Conservation (phyloP, 92 coral and sea anemone genomes). For the Micromussa lordhowensis region DNA sequence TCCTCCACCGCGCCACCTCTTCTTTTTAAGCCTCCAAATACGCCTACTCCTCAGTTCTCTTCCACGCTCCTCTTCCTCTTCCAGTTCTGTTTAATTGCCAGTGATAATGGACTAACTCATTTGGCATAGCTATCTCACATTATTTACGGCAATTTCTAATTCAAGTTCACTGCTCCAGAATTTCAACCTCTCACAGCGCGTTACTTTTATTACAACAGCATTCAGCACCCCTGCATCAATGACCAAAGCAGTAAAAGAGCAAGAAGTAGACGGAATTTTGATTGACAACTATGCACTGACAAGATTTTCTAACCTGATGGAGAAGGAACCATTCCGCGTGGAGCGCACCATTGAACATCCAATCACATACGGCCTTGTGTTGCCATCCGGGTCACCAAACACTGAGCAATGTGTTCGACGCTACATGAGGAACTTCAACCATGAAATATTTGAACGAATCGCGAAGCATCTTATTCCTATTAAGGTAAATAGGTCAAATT, state of each 20-base stretch:
- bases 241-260: constrained; percentile 58
- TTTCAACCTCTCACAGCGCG: background rate
- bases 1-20: too few relatives aligned
- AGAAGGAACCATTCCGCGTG: constrained; percentile 72
- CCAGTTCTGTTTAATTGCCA: background rate
- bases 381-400: constrained; percentile 74
- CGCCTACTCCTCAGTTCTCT: too few relatives aligned
- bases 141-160: too few relatives aligned
- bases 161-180: background rate
- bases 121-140: too few relatives aligned
- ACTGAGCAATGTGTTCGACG: constrained; percentile 78
- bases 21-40: too few relatives aligned
- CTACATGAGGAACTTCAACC: constrained; percentile 84
- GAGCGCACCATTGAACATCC: constrained; percentile 87
- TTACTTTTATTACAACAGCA: constrained; percentile 31
- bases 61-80: too few relatives aligned
- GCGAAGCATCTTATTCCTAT: constrained; percentile 74
- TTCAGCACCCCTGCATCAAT: constrained; percentile 65
- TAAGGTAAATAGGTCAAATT: too few relatives aligned
- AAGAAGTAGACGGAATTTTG: constrained; percentile 79
- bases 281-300: constrained; percentile 91
- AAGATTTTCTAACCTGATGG: constrained; percentile 70
- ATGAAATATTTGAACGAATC: constrained; percentile 86
- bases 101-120: too few relatives aligned
- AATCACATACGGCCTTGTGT: constrained; percentile 89